Conservation (phyloP, 2,797 vertebrate species). For the Acomys russatus region DNA sequence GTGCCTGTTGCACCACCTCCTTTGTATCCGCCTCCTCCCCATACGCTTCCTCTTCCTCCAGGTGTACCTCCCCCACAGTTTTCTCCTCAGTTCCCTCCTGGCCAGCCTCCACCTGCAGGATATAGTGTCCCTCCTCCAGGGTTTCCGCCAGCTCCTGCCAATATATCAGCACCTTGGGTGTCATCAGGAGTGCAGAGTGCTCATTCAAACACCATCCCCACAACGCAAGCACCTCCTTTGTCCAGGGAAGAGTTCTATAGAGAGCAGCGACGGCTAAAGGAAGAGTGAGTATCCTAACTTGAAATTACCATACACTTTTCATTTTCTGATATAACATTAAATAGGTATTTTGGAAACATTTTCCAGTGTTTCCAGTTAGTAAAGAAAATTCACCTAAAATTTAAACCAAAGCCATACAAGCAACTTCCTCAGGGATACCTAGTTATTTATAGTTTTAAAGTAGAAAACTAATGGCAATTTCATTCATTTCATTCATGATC, state of each 20-base stretch:
- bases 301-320: constrained; percentile 77
- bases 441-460: constrained; percentile 85
- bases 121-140: constrained; percentile 94
- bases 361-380: constrained; percentile 81
- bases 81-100: constrained; percentile 92
- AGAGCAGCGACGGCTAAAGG: constrained; percentile 93
- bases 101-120: constrained; percentile 92
- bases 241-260: constrained; percentile 97
- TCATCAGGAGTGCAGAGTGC: constrained; percentile 93
- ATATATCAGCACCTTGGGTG: constrained; percentile 94
- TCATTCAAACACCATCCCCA: constrained; percentile 91
- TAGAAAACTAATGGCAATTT: constrained; percentile 87
- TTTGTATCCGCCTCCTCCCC: constrained; percentile 91
- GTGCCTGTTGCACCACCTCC: constrained; percentile 91
- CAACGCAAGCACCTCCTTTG: constrained; percentile 92
- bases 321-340: constrained; percentile 84
- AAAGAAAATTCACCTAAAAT: constrained; percentile 85
- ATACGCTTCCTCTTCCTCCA: constrained; percentile 92
- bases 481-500: constrained; percentile 89
- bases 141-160: constrained; percentile 93
- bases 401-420: constrained; percentile 85
- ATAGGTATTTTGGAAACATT: constrained; percentile 83
- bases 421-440: constrained; percentile 84
- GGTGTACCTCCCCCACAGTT: constrained; percentile 93
- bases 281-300: constrained; percentile 93